Conservation (phyloP, 1,140 invertebrate genomes). For the Rhyacophila brunnea region DNA sequence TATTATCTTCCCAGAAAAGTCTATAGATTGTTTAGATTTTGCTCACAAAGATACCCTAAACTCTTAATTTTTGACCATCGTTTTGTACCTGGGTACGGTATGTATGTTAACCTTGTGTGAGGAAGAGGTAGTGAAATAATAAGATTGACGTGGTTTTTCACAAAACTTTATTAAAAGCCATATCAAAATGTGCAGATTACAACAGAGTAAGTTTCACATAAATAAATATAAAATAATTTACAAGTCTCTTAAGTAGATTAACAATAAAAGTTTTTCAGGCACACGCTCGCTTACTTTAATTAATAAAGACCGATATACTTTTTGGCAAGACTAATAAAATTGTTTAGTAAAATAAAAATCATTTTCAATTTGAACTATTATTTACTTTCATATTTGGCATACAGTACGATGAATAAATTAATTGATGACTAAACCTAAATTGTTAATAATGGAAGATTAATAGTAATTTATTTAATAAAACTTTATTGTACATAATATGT, state of each 20-base stretch:
- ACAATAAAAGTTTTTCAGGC: conserved; percentile 14
- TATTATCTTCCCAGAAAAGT: too few relatives aligned
- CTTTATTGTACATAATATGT: too few relatives aligned
- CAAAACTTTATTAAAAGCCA: conserved; percentile 21
- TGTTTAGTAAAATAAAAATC: conserved; percentile 6
- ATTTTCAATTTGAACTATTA: not conserved
- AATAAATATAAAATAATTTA: conserved; percentile 10
- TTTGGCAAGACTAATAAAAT: conserved; percentile 19
- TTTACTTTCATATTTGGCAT: conserved; percentile 11
- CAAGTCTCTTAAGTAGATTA: not conserved
- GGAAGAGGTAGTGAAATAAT: too few relatives aligned
- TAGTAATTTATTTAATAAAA: too few relatives aligned
- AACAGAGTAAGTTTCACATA: conserved; percentile 4
- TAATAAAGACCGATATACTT: conserved; percentile 9
- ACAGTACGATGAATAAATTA: not conserved
- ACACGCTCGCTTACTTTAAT: not conserved
- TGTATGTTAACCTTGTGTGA: too few relatives aligned
- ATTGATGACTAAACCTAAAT: too few relatives aligned
- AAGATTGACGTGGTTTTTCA: not conserved
- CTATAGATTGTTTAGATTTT: too few relatives aligned
- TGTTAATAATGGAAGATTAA: too few relatives aligned
- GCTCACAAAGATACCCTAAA: too few relatives aligned
- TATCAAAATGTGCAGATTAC: conserved; percentile 8
- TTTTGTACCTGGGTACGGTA: too few relatives aligned
- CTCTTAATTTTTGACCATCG: too few relatives aligned